Percentiles rank a stretch among this genome's conserved stretches.
Conservation (phyloP, 1,140 invertebrate genomes). For the Portunus trituberculatus region DNA sequence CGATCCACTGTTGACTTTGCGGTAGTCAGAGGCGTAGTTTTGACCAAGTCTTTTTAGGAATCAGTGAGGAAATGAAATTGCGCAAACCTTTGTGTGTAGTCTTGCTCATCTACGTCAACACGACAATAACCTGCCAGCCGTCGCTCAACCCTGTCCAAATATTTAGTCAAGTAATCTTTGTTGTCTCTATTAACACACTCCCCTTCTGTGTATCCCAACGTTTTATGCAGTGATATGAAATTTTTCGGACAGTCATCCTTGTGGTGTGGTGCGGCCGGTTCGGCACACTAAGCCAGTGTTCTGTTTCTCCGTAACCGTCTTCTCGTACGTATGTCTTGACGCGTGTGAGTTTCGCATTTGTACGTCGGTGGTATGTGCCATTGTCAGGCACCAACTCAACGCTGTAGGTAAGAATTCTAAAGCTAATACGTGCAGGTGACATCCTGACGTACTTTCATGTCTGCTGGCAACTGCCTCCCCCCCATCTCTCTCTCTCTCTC, state of each 20-base stretch:
- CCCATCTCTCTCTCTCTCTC: no score
- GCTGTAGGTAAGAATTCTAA: no score
- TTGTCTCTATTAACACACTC: background rate
- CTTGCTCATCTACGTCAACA: background rate
- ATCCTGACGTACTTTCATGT: no score
- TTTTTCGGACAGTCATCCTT: background rate
- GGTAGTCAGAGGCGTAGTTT: background rate
- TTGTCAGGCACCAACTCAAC: no score
- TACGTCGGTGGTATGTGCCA: no score
- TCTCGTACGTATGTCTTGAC: background rate
- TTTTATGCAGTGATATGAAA: background rate
- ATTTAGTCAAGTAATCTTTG: background rate
- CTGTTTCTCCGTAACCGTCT: background rate
- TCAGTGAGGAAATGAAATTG: background rate
- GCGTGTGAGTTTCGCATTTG: background rate
- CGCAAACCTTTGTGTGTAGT: background rate
- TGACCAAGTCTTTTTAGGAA: background rate
- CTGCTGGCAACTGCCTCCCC: no score
- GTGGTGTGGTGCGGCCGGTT: background rate
- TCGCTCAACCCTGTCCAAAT: background rate
- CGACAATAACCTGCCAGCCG: background rate
- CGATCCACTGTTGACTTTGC: constrained; percentile 1
- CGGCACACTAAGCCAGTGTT: background rate
- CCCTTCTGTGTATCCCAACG: background rate
- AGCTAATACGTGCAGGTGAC: no score